Base-by-base conservation (phyloP, 1,140 invertebrate genomes). In the Drosophila ercepeae region DNA sequence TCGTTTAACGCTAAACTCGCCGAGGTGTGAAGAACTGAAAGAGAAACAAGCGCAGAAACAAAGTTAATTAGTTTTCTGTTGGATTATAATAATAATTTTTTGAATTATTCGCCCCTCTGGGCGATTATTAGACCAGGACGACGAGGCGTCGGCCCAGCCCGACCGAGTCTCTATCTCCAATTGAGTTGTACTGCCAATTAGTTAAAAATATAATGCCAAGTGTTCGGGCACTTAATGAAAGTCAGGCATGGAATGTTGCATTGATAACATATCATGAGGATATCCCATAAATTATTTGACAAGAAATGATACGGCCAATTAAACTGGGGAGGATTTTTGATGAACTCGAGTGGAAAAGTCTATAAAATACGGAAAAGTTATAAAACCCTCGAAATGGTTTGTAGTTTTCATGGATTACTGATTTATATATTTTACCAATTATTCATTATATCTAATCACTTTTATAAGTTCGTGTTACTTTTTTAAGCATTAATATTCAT, bases 1-100 rank as follows among this genome's bases (percentile, higher is more conserved):
- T 99, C 98, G 93, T 99, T 99, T 91, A 99, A 93, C 74, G 97
- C 97, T 91, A 99, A 94, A 94, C 97, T 98, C 90, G 98, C 98
- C 90, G 97, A 98, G 89, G 97, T 99, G 93, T 99, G 97, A 92
- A 98, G 95, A 92, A 99, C 97, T 98, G 93, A 69, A 96, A 96
- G 79, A 54, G 55, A 59, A 61, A 49, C 34, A 53, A 68, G 59
- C 18, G 53, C 25, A 61, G 45, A 36, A 52, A 65, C 44, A 49
- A 63, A 54, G 82, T 61, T 57, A 88, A 88, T 86, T 88, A 86
- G 70, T 68, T 72, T 25, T 59, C 54, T 59, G 41, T 46, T 27
- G 27, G 36, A 57, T 58, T 55, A 39, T 16, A 68, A 54, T 69
- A 39, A 61, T 69, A 74, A 67, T 71, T 60, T 60, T 72, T 41